Conservation (phyloP, 2,113 vertebrate species). For the Rhombomys opimus region DNA sequence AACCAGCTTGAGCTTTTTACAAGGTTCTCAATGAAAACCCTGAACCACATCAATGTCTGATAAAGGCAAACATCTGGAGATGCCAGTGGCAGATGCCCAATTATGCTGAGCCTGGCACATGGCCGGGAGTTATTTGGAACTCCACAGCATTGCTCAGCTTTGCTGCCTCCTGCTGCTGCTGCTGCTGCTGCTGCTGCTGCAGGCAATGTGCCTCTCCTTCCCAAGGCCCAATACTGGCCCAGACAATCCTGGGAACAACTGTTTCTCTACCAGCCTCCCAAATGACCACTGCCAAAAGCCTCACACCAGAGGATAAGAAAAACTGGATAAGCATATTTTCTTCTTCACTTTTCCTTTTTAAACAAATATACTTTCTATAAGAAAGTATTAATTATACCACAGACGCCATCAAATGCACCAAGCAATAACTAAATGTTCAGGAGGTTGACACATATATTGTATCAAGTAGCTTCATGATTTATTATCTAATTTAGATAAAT, state of each 20-base stretch:
- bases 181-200: background rate
- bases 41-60: slow-evolving; percentile 46
- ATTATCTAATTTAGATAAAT: slow-evolving; percentile 81
- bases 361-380: slow-evolving; percentile 48
- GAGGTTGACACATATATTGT: slow-evolving; percentile 68
- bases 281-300: background rate
- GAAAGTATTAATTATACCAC: slow-evolving; percentile 65
- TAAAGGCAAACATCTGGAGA: slow-evolving; percentile 79
- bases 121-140: slow-evolving; percentile 40
- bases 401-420: slow-evolving; percentile 55
- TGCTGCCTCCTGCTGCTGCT: background rate
- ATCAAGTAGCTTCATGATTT: slow-evolving; percentile 78
- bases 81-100: slow-evolving; percentile 72
- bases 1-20: slow-evolving; percentile 72
- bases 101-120: slow-evolving; percentile 73
- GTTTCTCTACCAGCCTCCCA: background rate
- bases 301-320: background rate
- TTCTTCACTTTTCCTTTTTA: slow-evolving; percentile 53
- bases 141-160: slow-evolving; percentile 49
- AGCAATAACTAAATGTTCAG: slow-evolving; percentile 62
- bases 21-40: slow-evolving; percentile 73
- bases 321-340: background rate
- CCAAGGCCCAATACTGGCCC: background rate
- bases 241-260: background rate
- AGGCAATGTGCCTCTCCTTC: background rate